Evolutionary conservation across 2,797 vertebrate species (phyloP).

Genomic region (Danio kyathit): DNA sequence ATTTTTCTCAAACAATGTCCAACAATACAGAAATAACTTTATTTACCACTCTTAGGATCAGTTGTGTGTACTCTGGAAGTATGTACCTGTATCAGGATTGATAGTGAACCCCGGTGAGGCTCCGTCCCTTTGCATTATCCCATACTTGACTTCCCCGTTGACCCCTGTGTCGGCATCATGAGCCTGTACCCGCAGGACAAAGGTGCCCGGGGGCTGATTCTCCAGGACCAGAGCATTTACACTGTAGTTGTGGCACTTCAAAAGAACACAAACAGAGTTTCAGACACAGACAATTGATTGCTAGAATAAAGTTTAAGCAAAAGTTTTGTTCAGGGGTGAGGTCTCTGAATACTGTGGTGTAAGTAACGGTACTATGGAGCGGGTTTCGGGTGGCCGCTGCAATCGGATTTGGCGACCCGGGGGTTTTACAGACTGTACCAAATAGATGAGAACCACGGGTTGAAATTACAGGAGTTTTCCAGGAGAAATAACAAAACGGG

Average conservation of each 20-base stretch:
- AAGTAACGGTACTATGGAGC: too few relatives aligned
- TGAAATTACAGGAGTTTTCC: too few relatives aligned
- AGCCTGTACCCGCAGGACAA: constrained; percentile 83
- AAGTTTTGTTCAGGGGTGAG: too few relatives aligned
- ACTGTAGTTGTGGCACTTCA: constrained; percentile 88
- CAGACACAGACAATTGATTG: neutral
- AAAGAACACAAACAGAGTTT: constrained; percentile 42
- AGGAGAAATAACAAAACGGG: too few relatives aligned
- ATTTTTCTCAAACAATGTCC: too few relatives aligned
- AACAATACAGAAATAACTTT: neutral
- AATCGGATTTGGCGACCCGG: too few relatives aligned
- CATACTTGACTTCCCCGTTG: constrained; percentile 89
- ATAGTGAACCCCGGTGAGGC: constrained; percentile 83
- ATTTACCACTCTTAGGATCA: neutral
- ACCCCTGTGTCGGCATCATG: constrained; percentile 86
- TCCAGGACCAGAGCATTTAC: constrained; percentile 84
- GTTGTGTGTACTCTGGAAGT: neutral
- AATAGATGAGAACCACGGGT: too few relatives aligned
- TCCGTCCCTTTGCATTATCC: constrained; percentile 87
- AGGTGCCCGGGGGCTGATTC: constrained; percentile 85
- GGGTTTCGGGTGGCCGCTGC: too few relatives aligned
- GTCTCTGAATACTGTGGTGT: too few relatives aligned
- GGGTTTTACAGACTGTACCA: too few relatives aligned
- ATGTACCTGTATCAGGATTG: constrained; percentile 83
- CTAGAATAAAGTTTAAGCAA: neutral